Conservation (phyloP, 2,888 invertebrate genomes). For the Drosophila atripex region DNA sequence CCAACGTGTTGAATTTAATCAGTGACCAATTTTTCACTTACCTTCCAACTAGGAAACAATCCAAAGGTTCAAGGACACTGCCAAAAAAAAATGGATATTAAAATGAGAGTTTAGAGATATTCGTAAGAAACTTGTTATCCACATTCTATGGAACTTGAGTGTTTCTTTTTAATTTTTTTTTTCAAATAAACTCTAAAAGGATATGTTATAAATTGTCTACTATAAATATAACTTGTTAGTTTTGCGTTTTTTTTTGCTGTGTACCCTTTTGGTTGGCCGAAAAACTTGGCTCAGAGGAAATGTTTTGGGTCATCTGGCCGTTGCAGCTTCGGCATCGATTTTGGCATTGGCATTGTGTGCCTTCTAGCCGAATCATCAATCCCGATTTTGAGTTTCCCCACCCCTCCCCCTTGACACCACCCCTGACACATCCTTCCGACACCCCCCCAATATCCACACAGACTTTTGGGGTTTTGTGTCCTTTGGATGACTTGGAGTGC, state of each 20-base stretch:
- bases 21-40: slow-evolving; percentile 77
- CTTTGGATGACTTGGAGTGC: slow-evolving; percentile 34
- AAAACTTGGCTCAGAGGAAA: slow-evolving; percentile 17
- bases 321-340: slow-evolving; percentile 20
- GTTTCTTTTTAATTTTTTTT: not conserved
- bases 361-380: slow-evolving; percentile 1
- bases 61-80: slow-evolving; percentile 6
- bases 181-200: not conserved
- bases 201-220: no score
- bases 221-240: no score
- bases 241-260: slow-evolving; percentile 7
- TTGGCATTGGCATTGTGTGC: slow-evolving; percentile 15
- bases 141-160: not conserved
- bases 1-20: slow-evolving; percentile 79
- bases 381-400: not conserved
- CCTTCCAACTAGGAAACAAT: slow-evolving; percentile 10
- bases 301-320: slow-evolving; percentile 20
- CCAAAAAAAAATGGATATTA: no score
- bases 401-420: not conserved
- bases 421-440: no score
- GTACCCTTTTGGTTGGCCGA: slow-evolving; percentile 23
- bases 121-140: not conserved
- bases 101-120: not conserved
- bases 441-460: not conserved
- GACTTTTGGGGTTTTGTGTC: slow-evolving; percentile 16